Conservation (phyloP, 2,888 invertebrate genomes). For the Serrognathus titanus region DNA sequence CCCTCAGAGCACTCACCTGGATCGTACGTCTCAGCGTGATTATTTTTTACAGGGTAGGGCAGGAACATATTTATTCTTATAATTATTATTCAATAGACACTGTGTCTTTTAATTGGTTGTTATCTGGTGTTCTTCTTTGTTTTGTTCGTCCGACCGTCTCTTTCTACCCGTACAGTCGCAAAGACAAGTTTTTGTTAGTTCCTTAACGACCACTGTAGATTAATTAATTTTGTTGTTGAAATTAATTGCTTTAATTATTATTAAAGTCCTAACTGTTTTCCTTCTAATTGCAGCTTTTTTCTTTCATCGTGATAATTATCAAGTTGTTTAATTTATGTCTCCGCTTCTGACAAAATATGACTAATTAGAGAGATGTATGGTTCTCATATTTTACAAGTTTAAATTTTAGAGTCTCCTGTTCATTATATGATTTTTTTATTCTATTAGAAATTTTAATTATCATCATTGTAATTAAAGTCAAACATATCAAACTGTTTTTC, state of each 20-base stretch:
- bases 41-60: constrained; percentile 30
- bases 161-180: constrained; percentile 2
- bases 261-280: constrained; percentile 3
- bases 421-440: too few relatives aligned
- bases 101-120: constrained; percentile 52
- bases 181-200: constrained; percentile 13
- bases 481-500: too few relatives aligned
- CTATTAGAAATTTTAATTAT: too few relatives aligned
- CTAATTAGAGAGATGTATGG: too few relatives aligned
- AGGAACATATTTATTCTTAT: constrained; percentile 39
- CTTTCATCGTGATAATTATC: too few relatives aligned
- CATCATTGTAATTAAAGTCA: too few relatives aligned
- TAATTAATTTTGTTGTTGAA: constrained; percentile 30
- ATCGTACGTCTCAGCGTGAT: neutral
- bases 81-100: constrained; percentile 52
- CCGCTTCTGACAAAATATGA: too few relatives aligned
- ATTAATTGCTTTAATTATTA: constrained; percentile 27
- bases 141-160: constrained; percentile 1
- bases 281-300: too few relatives aligned
- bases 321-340: too few relatives aligned
- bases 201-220: constrained; percentile 23
- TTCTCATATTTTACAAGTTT: too few relatives aligned
- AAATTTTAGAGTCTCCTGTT: too few relatives aligned
- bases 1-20: neutral
- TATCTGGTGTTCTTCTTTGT: constrained; percentile 32